Evolutionary conservation across 2,113 vertebrate genomes (phyloP), one percentile per base, ranked within the genome.

Genomic region (Leptobrachium ailaonicum): DNA sequence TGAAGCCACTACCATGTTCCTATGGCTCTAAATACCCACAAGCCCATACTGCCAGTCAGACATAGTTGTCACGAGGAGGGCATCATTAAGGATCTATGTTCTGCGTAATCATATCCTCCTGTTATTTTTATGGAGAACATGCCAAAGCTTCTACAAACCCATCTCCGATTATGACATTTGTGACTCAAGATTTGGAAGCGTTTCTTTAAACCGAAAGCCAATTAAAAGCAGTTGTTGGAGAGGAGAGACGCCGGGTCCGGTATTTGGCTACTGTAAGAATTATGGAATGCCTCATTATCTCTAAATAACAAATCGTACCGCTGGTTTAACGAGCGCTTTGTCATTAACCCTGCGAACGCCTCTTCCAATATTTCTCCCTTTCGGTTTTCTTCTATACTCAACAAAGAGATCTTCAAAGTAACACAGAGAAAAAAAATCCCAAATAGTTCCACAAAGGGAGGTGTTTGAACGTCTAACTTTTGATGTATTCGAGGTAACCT

Each of bases 101-200:
- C 20, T 53, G 44, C 77, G 63, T 70, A n/a, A 69, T 79, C 70
- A 73, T 73, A 73, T 73, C 66, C 70, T 41, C 69, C 13, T 60
- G 44, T 79, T 79, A 79, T 79, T 79, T 70, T 71, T 72, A 56
- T n/a, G 56, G 60, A 20, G n/a, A 79, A 72, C 62, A 73, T 79
- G 77, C 58, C 77, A 79, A 58, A 20, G 44, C 47, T 66, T 47
- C 77, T 73, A 73, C 45, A 66, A 66, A 79, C 62, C 77, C 41
- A 73, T 79, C 77, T 73, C 70, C n/a, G 70, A 79, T 56, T 73
- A 66, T 79, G 77, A 79, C 77, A 73, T 66, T 66, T 56, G 71
- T 79, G 68, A 79, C 67, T 71, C 56, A 71, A 71, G 58, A 79
- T 71, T 67, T 79, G 58, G 76, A 78, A 71, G 67, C 76, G 12